phyloP scores from a whole-genome alignment of 30 jellyfish, hydroid and myxozoan species.

The Pseudorhiza aurosa region DNA sequence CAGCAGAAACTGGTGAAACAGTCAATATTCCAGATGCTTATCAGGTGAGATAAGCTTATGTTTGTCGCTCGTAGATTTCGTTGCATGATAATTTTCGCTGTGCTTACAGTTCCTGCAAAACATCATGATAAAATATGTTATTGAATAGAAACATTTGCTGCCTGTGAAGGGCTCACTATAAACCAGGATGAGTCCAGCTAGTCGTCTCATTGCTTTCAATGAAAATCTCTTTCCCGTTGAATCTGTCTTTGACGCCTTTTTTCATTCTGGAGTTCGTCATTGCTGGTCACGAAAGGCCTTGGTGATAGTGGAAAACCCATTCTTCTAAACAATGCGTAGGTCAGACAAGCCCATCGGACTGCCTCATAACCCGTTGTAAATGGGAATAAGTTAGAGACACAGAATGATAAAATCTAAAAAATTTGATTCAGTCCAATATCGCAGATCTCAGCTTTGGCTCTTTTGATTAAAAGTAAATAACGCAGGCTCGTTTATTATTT shows the following conservation, averaged over 20 bases:
- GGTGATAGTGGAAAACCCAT: too few species aligned
- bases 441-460: too few species aligned
- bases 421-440: too few species aligned
- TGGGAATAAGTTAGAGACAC: too few species aligned
- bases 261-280: not conserved
- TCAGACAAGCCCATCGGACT: too few species aligned
- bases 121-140: too few species aligned
- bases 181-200: not conserved
- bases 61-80: not conserved
- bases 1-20: conserved; percentile 92
- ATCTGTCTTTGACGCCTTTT: not conserved
- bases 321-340: too few species aligned
- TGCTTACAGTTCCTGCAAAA: too few species aligned
- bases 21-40: conserved; percentile 96
- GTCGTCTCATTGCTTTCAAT: not conserved
- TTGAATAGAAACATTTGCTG: not conserved
- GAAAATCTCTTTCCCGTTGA: not conserved
- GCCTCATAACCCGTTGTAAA: too few species aligned
- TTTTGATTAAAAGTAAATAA: too few species aligned
- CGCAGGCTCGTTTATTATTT: too few species aligned
- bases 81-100: not conserved
- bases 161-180: not conserved
- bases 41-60: conserved; percentile 47
- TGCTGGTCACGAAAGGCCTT: not conserved
- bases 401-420: too few species aligned